Conservation (phyloP, 2,888 invertebrate species). For the Gastracanthus pulcherrimus region DNA sequence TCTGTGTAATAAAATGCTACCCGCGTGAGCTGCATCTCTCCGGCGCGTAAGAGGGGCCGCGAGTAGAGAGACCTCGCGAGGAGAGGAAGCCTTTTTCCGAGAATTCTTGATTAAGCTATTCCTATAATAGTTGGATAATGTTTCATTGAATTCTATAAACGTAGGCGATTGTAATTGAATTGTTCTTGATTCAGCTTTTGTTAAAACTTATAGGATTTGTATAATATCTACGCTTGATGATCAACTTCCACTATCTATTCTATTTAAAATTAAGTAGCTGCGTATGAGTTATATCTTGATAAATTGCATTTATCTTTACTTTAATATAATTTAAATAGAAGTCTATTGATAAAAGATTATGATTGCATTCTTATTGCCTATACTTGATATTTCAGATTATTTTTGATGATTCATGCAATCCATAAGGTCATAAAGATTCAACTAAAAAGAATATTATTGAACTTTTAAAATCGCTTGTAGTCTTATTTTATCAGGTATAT, state of each 20-base stretch:
- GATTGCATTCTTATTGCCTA: not conserved
- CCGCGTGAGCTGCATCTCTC: conserved; percentile 43
- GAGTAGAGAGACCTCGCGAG: conserved; percentile 35
- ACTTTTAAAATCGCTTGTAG: not conserved
- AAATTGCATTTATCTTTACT: not conserved
- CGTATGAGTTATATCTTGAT: not conserved
- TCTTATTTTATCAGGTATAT: not conserved
- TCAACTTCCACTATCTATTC: not conserved
- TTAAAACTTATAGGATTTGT: not conserved
- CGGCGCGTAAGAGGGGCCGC: conserved; percentile 20
- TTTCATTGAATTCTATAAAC: conserved; percentile 40
- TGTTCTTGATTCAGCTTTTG: conserved; percentile 21
- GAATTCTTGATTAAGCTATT: conserved; percentile 42
- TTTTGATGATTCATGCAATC: not conserved
- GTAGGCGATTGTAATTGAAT: conserved; percentile 6
- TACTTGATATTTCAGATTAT: not conserved
- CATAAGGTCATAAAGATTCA: not conserved
- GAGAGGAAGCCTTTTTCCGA: conserved; percentile 37
- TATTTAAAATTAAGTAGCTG: not conserved
- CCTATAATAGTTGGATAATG: conserved; percentile 28
- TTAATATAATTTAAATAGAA: not conserved
- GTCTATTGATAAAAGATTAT: not conserved
- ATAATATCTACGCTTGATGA: not conserved
- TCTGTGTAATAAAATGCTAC: conserved; percentile 54
- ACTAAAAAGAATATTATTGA: not conserved